phyloP scores from a whole-genome alignment of 2,113 vertebrate genomes.

The Vulpes vulpes region DNA sequence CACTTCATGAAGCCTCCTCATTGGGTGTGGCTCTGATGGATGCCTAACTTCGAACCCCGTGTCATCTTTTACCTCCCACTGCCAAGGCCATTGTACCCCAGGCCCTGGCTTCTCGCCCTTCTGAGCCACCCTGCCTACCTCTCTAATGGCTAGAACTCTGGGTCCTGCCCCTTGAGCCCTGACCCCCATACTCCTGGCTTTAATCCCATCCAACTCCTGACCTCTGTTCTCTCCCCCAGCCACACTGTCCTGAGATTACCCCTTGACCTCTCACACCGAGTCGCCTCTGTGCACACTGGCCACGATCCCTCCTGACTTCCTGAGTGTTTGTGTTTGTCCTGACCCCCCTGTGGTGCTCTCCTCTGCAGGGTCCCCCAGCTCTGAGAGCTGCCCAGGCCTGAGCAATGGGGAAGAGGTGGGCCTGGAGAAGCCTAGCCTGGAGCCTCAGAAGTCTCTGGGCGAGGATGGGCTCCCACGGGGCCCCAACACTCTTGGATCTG shows the following conservation, averaged over 20 bases:
- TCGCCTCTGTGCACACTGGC: not conserved
- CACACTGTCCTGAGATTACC: not conserved
- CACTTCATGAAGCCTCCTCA: not conserved
- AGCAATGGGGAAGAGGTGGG: constrained; percentile 92
- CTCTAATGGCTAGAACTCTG: not conserved
- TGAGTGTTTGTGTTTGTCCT: not conserved
- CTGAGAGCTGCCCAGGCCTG: constrained; percentile 86
- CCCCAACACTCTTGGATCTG: constrained; percentile 4
- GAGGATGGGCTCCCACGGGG: constrained; percentile 63
- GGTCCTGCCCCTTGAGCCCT: not conserved
- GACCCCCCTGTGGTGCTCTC: not conserved
- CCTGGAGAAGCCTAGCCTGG: constrained; percentile 88
- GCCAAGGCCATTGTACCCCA: not conserved
- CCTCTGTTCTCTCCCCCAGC: not conserved
- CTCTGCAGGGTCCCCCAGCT: constrained; percentile 87
- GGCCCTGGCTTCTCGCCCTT: not conserved
- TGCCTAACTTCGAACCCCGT: not conserved
- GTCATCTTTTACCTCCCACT: not conserved
- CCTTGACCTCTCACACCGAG: not conserved
- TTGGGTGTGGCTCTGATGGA: not conserved
- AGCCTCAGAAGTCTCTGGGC: constrained; percentile 92
- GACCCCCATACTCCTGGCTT: not conserved
- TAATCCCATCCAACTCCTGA: not conserved
- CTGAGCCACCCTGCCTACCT: not conserved
- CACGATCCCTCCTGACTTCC: not conserved